Conservation (phyloP, 2,888 invertebrate genomes). For the Ligdia adustata region DNA sequence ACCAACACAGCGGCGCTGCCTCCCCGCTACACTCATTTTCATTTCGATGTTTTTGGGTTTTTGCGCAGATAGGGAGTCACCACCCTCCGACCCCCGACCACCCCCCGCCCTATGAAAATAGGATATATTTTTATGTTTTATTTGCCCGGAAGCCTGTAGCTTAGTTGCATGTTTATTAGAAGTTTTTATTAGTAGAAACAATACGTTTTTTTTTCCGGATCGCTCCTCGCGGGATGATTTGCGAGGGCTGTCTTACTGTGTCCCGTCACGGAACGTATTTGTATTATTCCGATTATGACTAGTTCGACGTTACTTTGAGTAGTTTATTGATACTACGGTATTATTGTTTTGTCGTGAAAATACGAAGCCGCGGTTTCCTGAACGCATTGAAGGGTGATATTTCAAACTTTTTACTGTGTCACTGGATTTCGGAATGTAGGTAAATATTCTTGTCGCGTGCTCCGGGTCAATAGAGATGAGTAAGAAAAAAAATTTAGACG, state of each 20-base stretch:
- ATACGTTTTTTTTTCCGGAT: constrained; percentile 64
- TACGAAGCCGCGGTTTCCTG: constrained; percentile 21
- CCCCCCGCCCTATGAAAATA: constrained; percentile 83
- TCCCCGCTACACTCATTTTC: constrained; percentile 82
- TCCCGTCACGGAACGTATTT: constrained; percentile 68
- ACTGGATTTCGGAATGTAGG: constrained; percentile 29
- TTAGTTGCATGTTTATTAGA: constrained; percentile 85
- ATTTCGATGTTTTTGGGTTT: constrained; percentile 85
- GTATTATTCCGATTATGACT: constrained; percentile 45
- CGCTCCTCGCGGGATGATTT: constrained; percentile 63
- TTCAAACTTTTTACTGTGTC: constrained; percentile 36
- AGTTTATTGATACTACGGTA: constrained; percentile 37
- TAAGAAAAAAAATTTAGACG: constrained; percentile 11
- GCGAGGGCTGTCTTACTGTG: constrained; percentile 64
- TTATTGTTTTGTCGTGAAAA: constrained; percentile 38
- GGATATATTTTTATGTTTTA: constrained; percentile 85
- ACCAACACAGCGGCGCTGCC: constrained; percentile 76
- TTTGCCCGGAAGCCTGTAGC: constrained; percentile 82
- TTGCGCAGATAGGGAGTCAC: constrained; percentile 75
- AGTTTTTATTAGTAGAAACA: constrained; percentile 82
- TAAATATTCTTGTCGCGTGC: constrained; percentile 24
- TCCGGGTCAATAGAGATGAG: constrained; percentile 3
- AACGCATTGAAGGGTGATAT: constrained; percentile 23
- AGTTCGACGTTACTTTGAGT: constrained; percentile 37
- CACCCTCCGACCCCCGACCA: constrained; percentile 37